Conservation (phyloP, 2,888 invertebrate genomes). For the Chymomyza fuscimana region DNA sequence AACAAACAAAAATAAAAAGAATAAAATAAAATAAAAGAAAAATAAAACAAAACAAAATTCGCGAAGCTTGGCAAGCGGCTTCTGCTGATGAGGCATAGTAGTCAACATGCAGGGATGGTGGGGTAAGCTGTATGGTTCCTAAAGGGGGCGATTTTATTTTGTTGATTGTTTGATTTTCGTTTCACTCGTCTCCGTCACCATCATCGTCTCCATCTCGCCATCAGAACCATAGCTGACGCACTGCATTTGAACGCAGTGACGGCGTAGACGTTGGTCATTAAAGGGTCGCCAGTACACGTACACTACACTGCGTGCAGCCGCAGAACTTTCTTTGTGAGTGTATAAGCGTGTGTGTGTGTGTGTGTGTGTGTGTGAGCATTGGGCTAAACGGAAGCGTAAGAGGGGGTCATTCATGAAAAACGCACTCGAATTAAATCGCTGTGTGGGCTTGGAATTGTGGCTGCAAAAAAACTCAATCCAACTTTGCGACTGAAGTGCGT, state of each 20-base stretch:
- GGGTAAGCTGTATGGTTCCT: slow-evolving; percentile 15
- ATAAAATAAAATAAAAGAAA: slow-evolving; percentile 51
- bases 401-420: slow-evolving; percentile 64
- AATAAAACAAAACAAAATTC: slow-evolving; percentile 27
- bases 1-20: slow-evolving; percentile 51
- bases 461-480: slow-evolving; percentile 24
- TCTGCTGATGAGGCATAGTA: slow-evolving; percentile 5
- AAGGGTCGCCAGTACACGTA: slow-evolving; percentile 22
- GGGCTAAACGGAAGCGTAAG: slow-evolving; percentile 55
- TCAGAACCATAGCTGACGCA: slow-evolving; percentile 16
- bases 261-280: slow-evolving; percentile 45
- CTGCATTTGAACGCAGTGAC: slow-evolving; percentile 67
- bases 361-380: background rate
- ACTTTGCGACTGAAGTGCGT: slow-evolving; percentile 46
- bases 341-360: slow-evolving; percentile 26
- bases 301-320: slow-evolving; percentile 40
- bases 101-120: slow-evolving; percentile 4
- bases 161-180: slow-evolving; percentile 72
- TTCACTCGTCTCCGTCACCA: slow-evolving; percentile 34
- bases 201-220: slow-evolving; percentile 9
- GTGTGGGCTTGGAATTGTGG: slow-evolving; percentile 11
- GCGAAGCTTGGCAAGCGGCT: slow-evolving; percentile 26
- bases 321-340: slow-evolving; percentile 60
- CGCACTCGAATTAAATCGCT: slow-evolving; percentile 72
- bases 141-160: slow-evolving; percentile 66